phyloP scores from a whole-genome alignment of 2,797 vertebrate genomes.

The Gallinago stenura region DNA sequence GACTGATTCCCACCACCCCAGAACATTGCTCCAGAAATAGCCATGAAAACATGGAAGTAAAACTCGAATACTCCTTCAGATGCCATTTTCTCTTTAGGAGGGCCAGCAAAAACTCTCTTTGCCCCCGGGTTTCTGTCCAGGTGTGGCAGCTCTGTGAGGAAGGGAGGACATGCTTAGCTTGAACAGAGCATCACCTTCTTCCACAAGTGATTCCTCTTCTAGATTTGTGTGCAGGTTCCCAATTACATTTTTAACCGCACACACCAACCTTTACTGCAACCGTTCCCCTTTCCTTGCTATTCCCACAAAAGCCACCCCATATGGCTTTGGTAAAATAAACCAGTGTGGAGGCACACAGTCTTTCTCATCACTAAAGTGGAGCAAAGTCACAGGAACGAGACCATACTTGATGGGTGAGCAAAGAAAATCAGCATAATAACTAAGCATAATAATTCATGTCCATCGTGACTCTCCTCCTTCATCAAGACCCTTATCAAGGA shows the following conservation, averaged over 20 bases:
- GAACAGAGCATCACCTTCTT: background rate
- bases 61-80: background rate
- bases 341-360: background rate
- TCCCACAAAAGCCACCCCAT: background rate
- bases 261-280: background rate
- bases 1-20: rapidly evolving
- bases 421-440: background rate
- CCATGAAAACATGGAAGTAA: background rate
- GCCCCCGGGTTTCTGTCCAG: background rate
- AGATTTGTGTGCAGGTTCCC: background rate
- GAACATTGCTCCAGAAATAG: background rate
- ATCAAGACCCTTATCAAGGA: background rate
- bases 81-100: background rate
- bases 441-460: background rate
- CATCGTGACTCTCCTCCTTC: background rate
- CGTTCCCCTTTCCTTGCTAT: background rate
- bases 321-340: background rate
- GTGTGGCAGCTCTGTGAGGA: background rate
- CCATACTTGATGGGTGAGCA: background rate
- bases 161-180: background rate
- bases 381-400: background rate
- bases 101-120: background rate
- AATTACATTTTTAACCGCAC: background rate
- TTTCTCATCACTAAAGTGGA: background rate
- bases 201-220: background rate